phyloP scores from a whole-genome alignment of 2,113 vertebrate species.

The Poeciliopsis retropinna region DNA sequence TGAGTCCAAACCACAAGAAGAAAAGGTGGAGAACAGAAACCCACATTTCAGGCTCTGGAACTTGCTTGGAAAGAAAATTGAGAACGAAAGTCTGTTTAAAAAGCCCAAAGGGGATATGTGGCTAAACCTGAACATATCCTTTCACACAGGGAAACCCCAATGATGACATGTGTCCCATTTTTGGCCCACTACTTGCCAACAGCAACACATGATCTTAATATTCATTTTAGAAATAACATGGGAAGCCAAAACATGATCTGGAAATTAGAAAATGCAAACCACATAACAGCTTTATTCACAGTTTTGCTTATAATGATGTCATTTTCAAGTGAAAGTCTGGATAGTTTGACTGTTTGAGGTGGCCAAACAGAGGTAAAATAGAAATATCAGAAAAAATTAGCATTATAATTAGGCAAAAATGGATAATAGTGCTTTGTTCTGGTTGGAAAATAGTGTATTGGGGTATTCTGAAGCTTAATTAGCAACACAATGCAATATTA shows the following conservation, averaged over 20 bases:
- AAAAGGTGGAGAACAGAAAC: background rate
- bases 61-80: background rate
- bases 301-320: no score
- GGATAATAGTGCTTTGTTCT: no score
- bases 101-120: background rate
- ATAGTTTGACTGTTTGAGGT: background rate
- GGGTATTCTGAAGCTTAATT: no score
- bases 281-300: background rate
- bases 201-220: no score
- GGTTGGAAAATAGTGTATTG: no score
- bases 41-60: conserved; percentile 9
- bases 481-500: no score
- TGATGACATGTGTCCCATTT: background rate
- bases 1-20: conserved; percentile 10
- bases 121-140: background rate
- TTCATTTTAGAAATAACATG: no score
- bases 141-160: background rate
- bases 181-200: background rate
- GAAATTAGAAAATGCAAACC: background rate
- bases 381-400: background rate
- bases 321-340: background rate
- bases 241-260: background rate
- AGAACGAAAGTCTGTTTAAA: background rate
- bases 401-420: background rate
- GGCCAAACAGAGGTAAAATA: background rate